Base-by-base conservation (phyloP, 2,113 vertebrate genomes). In the Pipa parva region DNA sequence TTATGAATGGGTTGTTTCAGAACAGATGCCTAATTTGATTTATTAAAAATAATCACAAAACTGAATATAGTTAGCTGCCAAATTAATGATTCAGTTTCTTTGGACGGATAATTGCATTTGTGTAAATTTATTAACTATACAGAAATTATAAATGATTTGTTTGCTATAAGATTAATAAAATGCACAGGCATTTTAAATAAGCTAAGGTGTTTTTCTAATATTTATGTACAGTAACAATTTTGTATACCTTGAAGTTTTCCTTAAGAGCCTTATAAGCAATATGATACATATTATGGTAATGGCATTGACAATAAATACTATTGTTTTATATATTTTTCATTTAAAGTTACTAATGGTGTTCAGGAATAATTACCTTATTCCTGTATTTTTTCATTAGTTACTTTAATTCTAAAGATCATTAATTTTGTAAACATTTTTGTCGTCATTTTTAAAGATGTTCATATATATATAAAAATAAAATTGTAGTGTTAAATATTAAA, bases 121-220 rank as follows among this genome's bases (percentile, higher is more conserved):
- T 91, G 89, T 91, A 86, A 87, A 90, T 89, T 90, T 89, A 88
- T 88, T 84, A 83, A 86, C 84, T 87, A 87, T 85, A 88, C 85
- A 87, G 85, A 85, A 87, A 88, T 88, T 90, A 86, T 85, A 87
- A 89, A 83, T 83, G 86, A 89, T 83, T 86, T 90, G 87, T 89
- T 88, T 88, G 88, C 86, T 88, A 85, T 88, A 88, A 87, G 87
- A 61, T 89, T 90, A 87, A 88, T 90, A 90, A 87, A 63, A 52
- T 79, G 84, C 85, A 89, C 90, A 87, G 84, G 87, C 86, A 89
- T 89, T 90, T 88, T 84, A 84, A 87, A 82, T 77, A 75, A 81
- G 75, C 74, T 82, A 75, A 75, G n/a, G 81, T 87, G 83, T 87
- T 87, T 84, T 78, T 87, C 74, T 88, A 75, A 82, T 81, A 77